These are phyloP conservation scores for Sinocyclocheilus maitianheensis DNA, from an alignment of 2,113 vertebrate species.

Conservation along the genomic window DNA sequence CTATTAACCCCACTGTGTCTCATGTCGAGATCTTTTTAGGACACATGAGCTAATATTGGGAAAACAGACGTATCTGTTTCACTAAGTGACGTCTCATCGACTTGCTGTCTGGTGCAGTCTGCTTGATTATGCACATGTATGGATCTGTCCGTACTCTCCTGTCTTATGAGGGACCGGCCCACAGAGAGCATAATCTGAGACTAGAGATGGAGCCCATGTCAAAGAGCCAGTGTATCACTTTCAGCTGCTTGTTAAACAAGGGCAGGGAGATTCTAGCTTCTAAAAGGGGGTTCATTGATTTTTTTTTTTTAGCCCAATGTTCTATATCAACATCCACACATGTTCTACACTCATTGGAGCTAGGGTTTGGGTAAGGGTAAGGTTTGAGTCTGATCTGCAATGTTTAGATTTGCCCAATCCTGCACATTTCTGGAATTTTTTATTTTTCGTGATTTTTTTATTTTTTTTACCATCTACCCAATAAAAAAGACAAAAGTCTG, in stretches of 20 bases:
- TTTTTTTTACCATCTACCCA: neutral
- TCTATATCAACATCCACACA: neutral
- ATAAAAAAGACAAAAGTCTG: neutral
- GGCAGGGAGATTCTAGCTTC: neutral
- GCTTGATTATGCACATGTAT: slow-evolving; percentile 57
- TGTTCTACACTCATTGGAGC: neutral
- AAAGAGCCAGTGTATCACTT: neutral
- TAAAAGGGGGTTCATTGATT: neutral
- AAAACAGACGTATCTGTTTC: slow-evolving; percentile 58
- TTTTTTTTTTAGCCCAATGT: neutral
- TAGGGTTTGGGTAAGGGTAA: too few species aligned
- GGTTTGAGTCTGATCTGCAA: neutral
- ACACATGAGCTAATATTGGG: slow-evolving; percentile 51
- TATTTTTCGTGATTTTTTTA: rapidly evolving
- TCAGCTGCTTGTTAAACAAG: slow-evolving; percentile 5
- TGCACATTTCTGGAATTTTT: neutral
- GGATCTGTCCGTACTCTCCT: slow-evolving; percentile 45
- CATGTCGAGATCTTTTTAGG: slow-evolving; percentile 16
- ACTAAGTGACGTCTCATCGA: slow-evolving; percentile 58
- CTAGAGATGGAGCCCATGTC: neutral
- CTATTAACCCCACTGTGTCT: slow-evolving; percentile 22
- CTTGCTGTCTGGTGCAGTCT: slow-evolving; percentile 51
- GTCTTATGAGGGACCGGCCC: slow-evolving; percentile 27
- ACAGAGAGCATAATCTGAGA: slow-evolving; percentile 32
- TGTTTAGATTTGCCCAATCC: neutral